Evolutionary conservation across 1,140 invertebrate species (phyloP).

Genomic region (Caerostris extrusa): DNA sequence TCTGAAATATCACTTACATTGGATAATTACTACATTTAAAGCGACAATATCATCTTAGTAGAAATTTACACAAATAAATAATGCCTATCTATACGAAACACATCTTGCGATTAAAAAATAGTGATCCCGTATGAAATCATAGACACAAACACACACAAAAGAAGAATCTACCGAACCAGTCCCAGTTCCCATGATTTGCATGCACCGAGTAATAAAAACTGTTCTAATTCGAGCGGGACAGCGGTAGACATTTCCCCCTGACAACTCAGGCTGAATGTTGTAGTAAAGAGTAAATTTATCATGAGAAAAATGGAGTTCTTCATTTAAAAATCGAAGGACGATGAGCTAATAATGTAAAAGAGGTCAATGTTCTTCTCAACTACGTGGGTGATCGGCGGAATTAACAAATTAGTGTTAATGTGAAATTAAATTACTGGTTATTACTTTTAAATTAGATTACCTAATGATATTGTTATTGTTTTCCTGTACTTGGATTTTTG

Average conservation of each 20-base stretch:
- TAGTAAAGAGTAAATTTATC: conserved; percentile 14
- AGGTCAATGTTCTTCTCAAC: conserved; percentile 11
- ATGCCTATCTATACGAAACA: too few relatives aligned
- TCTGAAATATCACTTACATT: too few relatives aligned
- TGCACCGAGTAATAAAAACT: background rate
- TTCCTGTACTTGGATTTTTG: too few relatives aligned
- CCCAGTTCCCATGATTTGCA: conserved; percentile 60
- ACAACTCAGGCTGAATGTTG: conserved; percentile 12
- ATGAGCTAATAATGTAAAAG: background rate
- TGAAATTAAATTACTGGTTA: background rate
- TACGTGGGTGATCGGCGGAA: background rate
- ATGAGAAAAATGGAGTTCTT: conserved; percentile 1
- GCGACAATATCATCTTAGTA: too few relatives aligned
- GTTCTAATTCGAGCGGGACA: conserved; percentile 46
- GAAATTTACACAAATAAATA: too few relatives aligned
- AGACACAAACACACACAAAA: too few relatives aligned
- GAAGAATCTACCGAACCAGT: background rate
- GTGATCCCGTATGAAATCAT: too few relatives aligned
- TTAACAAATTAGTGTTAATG: background rate
- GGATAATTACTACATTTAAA: too few relatives aligned
- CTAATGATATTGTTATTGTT: too few relatives aligned
- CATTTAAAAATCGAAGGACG: conserved; percentile 22
- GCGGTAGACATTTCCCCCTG: background rate
- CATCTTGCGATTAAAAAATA: too few relatives aligned
- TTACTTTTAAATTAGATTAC: too few relatives aligned